Conservation (phyloP, 2,113 vertebrate genomes). For the Phrynosoma platyrhinos region DNA sequence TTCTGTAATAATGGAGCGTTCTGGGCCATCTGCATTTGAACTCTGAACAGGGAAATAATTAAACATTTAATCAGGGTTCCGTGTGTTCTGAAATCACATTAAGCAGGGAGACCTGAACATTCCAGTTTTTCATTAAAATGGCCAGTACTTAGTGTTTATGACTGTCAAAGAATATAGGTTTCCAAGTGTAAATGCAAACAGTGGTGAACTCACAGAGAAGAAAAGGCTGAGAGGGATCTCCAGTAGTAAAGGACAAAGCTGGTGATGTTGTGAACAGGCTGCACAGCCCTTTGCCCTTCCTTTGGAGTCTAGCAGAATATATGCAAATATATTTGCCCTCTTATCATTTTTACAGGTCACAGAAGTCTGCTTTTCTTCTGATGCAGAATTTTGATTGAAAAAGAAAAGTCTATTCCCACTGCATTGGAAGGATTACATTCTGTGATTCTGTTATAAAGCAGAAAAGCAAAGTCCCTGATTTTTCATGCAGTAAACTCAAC, state of each 20-base stretch:
- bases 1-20: too few relatives aligned
- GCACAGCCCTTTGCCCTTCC: not conserved
- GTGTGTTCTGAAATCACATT: too few relatives aligned
- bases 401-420: not conserved
- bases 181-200: not conserved
- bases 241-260: not conserved
- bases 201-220: not conserved
- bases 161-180: not conserved
- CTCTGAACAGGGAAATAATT: too few relatives aligned
- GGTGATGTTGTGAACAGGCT: not conserved
- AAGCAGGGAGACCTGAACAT: not conserved
- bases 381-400: not conserved
- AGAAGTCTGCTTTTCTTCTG: not conserved
- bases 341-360: not conserved
- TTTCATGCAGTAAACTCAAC: too few relatives aligned
- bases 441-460: not conserved
- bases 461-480: not conserved
- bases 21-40: too few relatives aligned
- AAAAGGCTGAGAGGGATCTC: not conserved
- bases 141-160: not conserved
- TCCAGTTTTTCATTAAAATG: not conserved
- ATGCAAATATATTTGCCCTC: not conserved
- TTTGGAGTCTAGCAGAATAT: not conserved
- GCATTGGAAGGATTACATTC: not conserved
- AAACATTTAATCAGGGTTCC: too few relatives aligned